Evolutionary conservation across 1,140 invertebrate genomes (phyloP).

Genomic region (Bombus balteatus): DNA sequence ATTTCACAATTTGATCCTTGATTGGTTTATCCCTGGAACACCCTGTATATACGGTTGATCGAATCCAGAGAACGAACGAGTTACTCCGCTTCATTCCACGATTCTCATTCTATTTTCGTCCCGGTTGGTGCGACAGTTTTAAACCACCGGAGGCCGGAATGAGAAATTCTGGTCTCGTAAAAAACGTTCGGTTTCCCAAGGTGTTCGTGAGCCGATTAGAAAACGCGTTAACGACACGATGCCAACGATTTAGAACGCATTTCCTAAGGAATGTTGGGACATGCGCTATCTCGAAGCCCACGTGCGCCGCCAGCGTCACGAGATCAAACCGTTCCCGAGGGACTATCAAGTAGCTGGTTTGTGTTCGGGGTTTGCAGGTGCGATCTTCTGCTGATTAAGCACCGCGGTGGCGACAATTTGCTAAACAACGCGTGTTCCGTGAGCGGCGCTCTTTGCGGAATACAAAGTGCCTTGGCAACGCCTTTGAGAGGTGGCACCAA

Average conservation of each 20-base stretch:
- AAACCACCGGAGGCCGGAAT: background rate
- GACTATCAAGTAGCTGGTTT: conserved; percentile 28
- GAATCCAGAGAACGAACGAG: background rate
- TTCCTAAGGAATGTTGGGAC: conserved; percentile 37
- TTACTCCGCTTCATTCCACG: background rate
- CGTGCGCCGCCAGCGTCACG: conserved; percentile 21
- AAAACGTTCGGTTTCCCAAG: background rate
- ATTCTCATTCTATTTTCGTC: background rate
- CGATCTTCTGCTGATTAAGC: conserved; percentile 47
- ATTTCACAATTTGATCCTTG: too few species aligned
- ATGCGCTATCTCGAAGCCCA: conserved; percentile 36
- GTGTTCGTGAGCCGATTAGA: conserved; percentile 24
- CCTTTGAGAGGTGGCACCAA: conserved; percentile 41
- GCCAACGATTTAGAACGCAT: conserved; percentile 37
- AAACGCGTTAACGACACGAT: conserved; percentile 28
- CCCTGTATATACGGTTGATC: background rate
- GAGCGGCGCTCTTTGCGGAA: conserved; percentile 34
- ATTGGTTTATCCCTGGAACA: background rate
- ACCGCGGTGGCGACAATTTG: conserved; percentile 40
- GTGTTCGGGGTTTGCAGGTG: conserved; percentile 18
- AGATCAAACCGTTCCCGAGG: conserved; percentile 28
- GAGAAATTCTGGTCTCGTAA: conserved; percentile 1
- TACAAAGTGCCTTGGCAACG: conserved; percentile 53
- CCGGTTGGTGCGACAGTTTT: background rate
- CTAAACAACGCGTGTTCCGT: conserved; percentile 52